A percentile compares a stretch with the other conserved stretches of the same genome.
Evolutionary conservation across 2,113 vertebrate species (phyloP).

Genomic region (Cichladusa arquata): DNA sequence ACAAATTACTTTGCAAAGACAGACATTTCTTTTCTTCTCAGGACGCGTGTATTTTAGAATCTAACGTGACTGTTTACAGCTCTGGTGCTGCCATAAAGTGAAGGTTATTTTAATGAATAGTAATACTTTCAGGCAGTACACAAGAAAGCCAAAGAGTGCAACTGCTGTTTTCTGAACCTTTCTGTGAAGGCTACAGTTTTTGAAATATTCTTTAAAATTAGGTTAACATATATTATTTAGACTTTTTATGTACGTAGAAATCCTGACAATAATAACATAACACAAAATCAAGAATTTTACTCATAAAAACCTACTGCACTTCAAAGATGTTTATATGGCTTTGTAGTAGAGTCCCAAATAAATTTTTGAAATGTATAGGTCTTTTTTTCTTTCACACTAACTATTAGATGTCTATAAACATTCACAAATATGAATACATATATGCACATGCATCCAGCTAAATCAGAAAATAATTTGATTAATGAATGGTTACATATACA

Average conservation of each 20-base stretch:
- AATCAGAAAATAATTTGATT: background rate
- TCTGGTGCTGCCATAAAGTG: conserved; percentile 84
- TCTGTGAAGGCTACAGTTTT: background rate
- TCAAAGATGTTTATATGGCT: background rate
- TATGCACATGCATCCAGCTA: background rate
- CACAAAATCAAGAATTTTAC: background rate
- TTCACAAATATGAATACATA: background rate
- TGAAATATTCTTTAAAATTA: conserved; percentile 9
- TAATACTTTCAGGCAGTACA: conserved; percentile 81
- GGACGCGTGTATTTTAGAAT: conserved; percentile 75
- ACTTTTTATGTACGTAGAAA: background rate
- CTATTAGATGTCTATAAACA: background rate
- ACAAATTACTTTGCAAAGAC: conserved; percentile 99
- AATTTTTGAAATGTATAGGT: background rate
- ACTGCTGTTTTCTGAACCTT: conserved; percentile 46
- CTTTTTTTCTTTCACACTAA: background rate
- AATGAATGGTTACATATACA: background rate
- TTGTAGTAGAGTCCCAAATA: background rate
- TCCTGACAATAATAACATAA: background rate
- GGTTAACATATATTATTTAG: background rate
- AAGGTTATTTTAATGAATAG: conserved; percentile 98
- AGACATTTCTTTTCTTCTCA: conserved; percentile 82
- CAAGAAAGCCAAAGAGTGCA: conserved; percentile 77
- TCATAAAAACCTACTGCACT: background rate
- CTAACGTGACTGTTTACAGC: conserved; percentile 91